Conservation (phyloP, 2,888 invertebrate species). For the Drosophila pegasa region DNA sequence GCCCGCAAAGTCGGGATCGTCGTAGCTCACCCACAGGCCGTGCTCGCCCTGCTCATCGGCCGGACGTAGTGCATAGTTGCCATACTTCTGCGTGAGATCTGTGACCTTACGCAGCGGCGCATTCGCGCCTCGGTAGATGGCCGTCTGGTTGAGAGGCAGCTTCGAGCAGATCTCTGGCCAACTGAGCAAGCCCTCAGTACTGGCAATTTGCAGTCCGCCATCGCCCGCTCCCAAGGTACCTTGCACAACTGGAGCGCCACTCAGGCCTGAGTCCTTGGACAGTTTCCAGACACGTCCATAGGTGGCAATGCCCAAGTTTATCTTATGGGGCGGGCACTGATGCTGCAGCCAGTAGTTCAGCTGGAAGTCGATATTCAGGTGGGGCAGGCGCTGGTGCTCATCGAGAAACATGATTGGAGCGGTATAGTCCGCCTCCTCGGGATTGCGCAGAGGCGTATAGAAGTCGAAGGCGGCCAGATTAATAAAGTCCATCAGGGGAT, state of each 20-base stretch:
- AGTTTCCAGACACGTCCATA: constrained; percentile 92
- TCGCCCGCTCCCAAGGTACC: constrained; percentile 89
- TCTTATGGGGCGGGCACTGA: constrained; percentile 88
- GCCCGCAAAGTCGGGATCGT: constrained; percentile 92
- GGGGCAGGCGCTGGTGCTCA: constrained; percentile 87
- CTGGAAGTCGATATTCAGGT: constrained; percentile 89
- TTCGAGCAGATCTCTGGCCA: constrained; percentile 93
- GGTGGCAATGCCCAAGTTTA: constrained; percentile 90
- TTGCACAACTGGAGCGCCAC: constrained; percentile 91
- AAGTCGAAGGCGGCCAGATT: constrained; percentile 93
- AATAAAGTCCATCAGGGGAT: constrained; percentile 91
- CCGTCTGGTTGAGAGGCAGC: constrained; percentile 87
- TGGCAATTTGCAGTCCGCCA: constrained; percentile 88
- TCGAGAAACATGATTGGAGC: constrained; percentile 90
- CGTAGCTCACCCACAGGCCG: constrained; percentile 93
- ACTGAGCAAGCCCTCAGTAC: constrained; percentile 89
- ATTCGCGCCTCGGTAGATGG: constrained; percentile 87
- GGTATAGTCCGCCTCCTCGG: constrained; percentile 91
- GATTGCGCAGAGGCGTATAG: constrained; percentile 90
- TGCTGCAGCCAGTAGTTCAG: constrained; percentile 88
- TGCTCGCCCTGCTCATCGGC: constrained; percentile 88
- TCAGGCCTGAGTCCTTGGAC: constrained; percentile 89
- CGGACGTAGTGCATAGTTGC: constrained; percentile 91
- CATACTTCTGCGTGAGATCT: constrained; percentile 92
- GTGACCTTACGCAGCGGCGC: constrained; percentile 89